These are phyloP conservation scores for Fistularia tabacaria DNA, from an alignment of 2,797 vertebrate genomes.

Conservation along the genomic window DNA sequence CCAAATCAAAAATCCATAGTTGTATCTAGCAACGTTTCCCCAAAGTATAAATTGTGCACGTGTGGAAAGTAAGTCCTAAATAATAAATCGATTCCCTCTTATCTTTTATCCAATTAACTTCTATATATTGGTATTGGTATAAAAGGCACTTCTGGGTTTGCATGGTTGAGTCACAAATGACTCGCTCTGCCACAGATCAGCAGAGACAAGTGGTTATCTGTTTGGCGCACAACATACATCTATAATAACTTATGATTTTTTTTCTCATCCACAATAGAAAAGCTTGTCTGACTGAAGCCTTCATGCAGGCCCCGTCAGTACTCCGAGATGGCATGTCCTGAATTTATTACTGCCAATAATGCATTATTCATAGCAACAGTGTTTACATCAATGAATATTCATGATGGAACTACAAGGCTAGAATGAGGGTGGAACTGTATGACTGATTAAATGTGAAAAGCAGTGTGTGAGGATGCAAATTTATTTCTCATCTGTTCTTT, in stretches of 20 bases:
- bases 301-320: conserved; percentile 58
- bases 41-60: not conserved
- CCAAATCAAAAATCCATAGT: no score
- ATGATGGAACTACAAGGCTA: conserved; percentile 66
- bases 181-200: conserved; percentile 19
- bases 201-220: conserved; percentile 33
- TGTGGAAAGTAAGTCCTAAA: not conserved
- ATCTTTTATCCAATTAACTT: conserved; percentile 3
- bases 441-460: conserved; percentile 72
- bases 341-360: conserved; percentile 71
- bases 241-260: conserved; percentile 45
- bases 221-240: conserved; percentile 19
- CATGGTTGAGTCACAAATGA: conserved; percentile 15
- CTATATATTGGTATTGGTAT: not conserved
- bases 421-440: conserved; percentile 69
- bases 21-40: not conserved
- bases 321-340: conserved; percentile 68
- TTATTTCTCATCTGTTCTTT: conserved; percentile 46
- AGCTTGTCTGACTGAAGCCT: conserved; percentile 56
- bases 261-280: conserved; percentile 32
- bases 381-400: conserved; percentile 67
- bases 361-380: conserved; percentile 73
- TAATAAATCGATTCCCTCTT: not conserved
- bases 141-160: conserved; percentile 3
- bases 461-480: conserved; percentile 54